phyloP scores from a whole-genome alignment of 2,797 vertebrate species.

The Brachyalestes nurse region DNA sequence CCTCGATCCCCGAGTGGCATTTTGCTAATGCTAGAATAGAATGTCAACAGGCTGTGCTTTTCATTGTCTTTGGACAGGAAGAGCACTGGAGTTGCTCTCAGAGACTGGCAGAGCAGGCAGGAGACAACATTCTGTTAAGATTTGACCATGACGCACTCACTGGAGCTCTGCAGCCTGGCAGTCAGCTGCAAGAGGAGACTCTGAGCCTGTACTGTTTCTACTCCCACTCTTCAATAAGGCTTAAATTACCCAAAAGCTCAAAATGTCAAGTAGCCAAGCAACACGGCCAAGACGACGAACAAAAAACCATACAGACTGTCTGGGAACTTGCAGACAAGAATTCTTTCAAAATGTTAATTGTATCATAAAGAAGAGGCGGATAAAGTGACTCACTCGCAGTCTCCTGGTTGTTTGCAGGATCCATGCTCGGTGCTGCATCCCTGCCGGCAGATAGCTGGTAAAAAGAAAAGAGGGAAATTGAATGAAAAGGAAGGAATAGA shows the following conservation, averaged over 20 bases:
- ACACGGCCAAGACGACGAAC: constrained; percentile 11
- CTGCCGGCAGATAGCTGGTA: constrained; percentile 94
- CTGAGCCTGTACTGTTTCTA: constrained; percentile 74
- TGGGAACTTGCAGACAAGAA: constrained; percentile 29
- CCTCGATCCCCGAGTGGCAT: constrained; percentile 41
- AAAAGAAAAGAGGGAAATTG: constrained; percentile 19
- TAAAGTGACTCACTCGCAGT: constrained; percentile 89
- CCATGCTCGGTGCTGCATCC: constrained; percentile 96
- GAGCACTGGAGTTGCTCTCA: constrained; percentile 71
- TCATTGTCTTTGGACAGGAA: constrained; percentile 80
- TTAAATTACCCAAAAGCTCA: constrained; percentile 23
- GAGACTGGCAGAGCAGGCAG: constrained; percentile 73
- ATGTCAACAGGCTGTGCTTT: constrained; percentile 67
- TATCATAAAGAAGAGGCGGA: constrained; percentile 23
- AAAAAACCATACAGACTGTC: constrained; percentile 2
- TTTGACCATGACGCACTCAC: constrained; percentile 81
- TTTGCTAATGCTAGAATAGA: constrained; percentile 26
- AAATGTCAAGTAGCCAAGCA: constrained; percentile 27
- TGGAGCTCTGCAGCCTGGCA: constrained; percentile 76
- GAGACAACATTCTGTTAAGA: constrained; percentile 80
- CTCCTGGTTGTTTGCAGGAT: constrained; percentile 91
- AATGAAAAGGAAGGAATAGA: background rate
- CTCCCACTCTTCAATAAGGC: constrained; percentile 66
- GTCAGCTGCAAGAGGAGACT: constrained; percentile 70
- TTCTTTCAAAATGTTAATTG: constrained; percentile 15